Base-by-base conservation (phyloP, 1,140 invertebrate genomes). In the Drepana arcuata region DNA sequence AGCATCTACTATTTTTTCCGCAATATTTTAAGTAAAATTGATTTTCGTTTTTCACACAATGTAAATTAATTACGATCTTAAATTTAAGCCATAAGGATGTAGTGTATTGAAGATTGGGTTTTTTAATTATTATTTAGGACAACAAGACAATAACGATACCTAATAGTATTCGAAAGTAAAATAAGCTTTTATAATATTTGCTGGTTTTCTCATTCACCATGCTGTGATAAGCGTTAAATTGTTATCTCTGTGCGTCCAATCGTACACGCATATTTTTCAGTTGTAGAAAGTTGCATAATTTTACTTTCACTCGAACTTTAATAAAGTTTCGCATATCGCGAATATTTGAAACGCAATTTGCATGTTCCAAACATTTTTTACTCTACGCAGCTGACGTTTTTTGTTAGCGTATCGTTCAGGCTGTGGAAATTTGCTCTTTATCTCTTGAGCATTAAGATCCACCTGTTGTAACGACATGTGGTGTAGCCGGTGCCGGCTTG, bases 231-330 rank as follows among this genome's bases (percentile, higher is more conserved):
- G 31, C 36, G 26, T 40, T 24, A 26, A 28, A 31, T 37, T 41
- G 9, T 51, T 46, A 51, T 42, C 37, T 33, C 24, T 11, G 11
- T 33, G n/a, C n/a, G n/a, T n/a, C n/a, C n/a, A n/a, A n/a, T n/a
- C n/a, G n/a, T n/a, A n/a, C n/a, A n/a, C n/a, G n/a, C 14, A 18
- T 24, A 35, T 30, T 35, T 32, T 44, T 46, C 34, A 43, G 35
- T 43, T 38, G 51, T 73, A 78, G 77, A 79, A 75, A 77, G 74
- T 81, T 81, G 72, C 74, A 64, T 81, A 81, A 81, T 73, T 63
- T 68, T 42, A 75, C 77, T 81, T 81, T 81, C 77, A 77, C 77
- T 75, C 58, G 54, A 45, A 48, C 42, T 41, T 54, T 50, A 41
- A 51, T 46, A 68, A 74, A 59, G 63, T 66, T 70, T 68, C 40